phyloP scores from a whole-genome alignment of 2,797 vertebrate genomes.

The Pseudochirops corinnae region DNA sequence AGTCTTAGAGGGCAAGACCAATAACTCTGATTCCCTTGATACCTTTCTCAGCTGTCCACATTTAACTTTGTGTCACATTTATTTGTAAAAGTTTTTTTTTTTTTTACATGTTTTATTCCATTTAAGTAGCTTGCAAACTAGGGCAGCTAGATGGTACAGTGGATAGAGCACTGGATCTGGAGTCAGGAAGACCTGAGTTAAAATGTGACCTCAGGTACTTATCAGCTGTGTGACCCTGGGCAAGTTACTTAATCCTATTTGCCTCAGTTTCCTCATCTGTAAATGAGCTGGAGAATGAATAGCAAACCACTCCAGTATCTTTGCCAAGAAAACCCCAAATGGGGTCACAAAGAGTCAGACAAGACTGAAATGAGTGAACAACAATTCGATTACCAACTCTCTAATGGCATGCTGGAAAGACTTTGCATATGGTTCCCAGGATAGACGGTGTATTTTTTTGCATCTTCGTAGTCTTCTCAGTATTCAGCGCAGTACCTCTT shows the following conservation, averaged over 20 bases:
- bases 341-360: neutral
- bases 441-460: neutral
- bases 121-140: neutral
- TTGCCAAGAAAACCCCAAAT: neutral
- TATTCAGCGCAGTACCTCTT: neutral
- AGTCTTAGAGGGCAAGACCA: neutral
- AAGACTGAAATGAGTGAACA: neutral
- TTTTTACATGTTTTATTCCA: neutral
- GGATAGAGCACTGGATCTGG: neutral
- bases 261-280: neutral
- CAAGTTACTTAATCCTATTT: neutral
- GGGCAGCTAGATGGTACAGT: neutral
- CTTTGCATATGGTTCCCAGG: neutral
- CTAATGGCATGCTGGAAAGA: neutral
- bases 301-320: neutral
- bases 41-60: neutral
- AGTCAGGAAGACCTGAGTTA: neutral
- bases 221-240: neutral
- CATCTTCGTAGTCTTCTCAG: neutral
- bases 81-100: neutral
- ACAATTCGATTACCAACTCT: neutral
- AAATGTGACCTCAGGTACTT: neutral
- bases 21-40: neutral
- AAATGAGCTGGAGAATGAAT: neutral
- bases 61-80: neutral